Percentiles rank a stretch among this genome's conserved stretches.
These are phyloP conservation scores for human DNA, from an alignment of 2,113 vertebrate species.

Conservation along the genomic window GRCh38 chr11:104787001-104787500, in stretches of 20 bases:
- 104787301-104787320: not conserved
- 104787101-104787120: not conserved
- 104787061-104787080: not conserved
- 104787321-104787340: not conserved
- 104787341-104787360: not conserved
- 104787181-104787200: not conserved
- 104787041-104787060: not conserved
- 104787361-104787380: not conserved
- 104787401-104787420: not conserved
- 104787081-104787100: not conserved
- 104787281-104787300: not conserved
- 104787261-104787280: not conserved
- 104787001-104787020: not conserved
- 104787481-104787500: not conserved
- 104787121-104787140: not conserved
- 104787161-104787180: not conserved
- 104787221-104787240: not conserved
- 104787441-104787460: not conserved
- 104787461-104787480: not conserved
- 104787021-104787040: not conserved
- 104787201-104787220: not conserved
- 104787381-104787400: not conserved
- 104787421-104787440: not conserved
- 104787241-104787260: not conserved
- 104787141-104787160: not conserved